Percentiles rank a stretch among this genome's conserved stretches.
These are phyloP conservation scores for Epiblema foenella DNA, from an alignment of 2,888 invertebrate genomes.

Conservation along the genomic window DNA sequence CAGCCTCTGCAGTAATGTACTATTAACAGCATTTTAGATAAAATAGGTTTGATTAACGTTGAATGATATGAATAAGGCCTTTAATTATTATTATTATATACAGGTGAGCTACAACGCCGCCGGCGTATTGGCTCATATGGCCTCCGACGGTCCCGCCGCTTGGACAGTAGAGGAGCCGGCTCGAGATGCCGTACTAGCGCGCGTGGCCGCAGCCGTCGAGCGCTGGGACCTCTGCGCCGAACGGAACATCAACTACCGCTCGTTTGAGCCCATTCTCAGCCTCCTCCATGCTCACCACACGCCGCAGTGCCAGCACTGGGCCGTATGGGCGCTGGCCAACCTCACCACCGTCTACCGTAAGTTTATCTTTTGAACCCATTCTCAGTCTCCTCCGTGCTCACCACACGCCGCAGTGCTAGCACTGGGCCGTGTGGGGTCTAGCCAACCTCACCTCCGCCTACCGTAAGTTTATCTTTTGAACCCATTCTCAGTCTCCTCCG, in stretches of 20 bases:
- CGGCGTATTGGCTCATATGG: slow-evolving; percentile 97
- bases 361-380: slow-evolving; percentile 96
- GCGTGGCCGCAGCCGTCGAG: slow-evolving; percentile 92
- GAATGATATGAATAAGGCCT: too few relatives aligned
- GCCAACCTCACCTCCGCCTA: slow-evolving; percentile 97
- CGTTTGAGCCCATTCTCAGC: slow-evolving; percentile 95
- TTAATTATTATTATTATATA: too few relatives aligned
- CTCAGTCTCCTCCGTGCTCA: slow-evolving; percentile 91
- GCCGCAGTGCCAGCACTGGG: slow-evolving; percentile 97
- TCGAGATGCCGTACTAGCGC: slow-evolving; percentile 88
- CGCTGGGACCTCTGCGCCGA: slow-evolving; percentile 95
- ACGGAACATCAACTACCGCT: slow-evolving; percentile 97
- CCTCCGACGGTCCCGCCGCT: slow-evolving; percentile 93
- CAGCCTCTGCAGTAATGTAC: too few relatives aligned
- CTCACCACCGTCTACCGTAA: slow-evolving; percentile 96
- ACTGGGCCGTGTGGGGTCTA: slow-evolving; percentile 99
- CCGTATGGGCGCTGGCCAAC: slow-evolving; percentile 98
- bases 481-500: slow-evolving; percentile 94
- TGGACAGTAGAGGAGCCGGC: slow-evolving; percentile 92
- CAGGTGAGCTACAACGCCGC: slow-evolving; percentile 97
- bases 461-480: slow-evolving; percentile 93
- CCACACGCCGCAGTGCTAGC: slow-evolving; percentile 96
- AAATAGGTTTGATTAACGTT: too few relatives aligned
- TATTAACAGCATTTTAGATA: too few relatives aligned
- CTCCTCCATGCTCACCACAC: slow-evolving; percentile 93